Evolutionary conservation across 2,797 vertebrate species (phyloP), one percentile per base, ranked within the genome.

Genomic region (Molothrus ater): DNA sequence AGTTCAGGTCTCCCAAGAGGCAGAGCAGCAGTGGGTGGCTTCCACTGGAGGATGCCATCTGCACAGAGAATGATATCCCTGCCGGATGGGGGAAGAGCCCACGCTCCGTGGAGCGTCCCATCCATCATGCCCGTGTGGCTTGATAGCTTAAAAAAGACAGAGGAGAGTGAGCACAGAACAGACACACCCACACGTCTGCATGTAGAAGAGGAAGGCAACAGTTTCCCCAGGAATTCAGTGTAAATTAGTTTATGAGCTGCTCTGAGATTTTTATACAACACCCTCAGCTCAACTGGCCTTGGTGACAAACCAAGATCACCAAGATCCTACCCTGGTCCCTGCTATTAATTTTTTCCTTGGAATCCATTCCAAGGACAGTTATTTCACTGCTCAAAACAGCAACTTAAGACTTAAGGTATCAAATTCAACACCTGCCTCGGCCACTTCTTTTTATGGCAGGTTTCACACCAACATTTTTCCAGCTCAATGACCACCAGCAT

Each of bases 1-100:
- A 87, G 81, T 92, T 54, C 63, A 83, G 14, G 38, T 63, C 73
- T 87, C 81, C 69, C 92, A 75, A 86, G 92, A 96, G 84, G 93
- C 89, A 90, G 92, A 93, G 74, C 53, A 95, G 91, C 91, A 90
- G 95, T 93, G 82, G 93, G 94, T 83, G 95, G 95, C 80, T 83
- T 86, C 92, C 89, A 75, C 54, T 28, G 65, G 72, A 90, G 36
- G 81, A 93, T 82, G 90, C 94, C 93, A 93, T 85, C 93, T 91
- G 89, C 40, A 9, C 3, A 1, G 63, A 87, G 89, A 92, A 80
- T 61, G 87, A 80, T 84, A 92, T 80, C 43, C 61, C 82, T 81
- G 76, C 48, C 10, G 56, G 79, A 73, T 86, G 82, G 89, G 54
- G 59, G 87, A 93, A 80, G 94, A 82, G 61, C 94, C 96, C 79